Evolutionary conservation across 2,113 vertebrate genomes (phyloP), one percentile per base, ranked within the genome.

Genomic region (Rhadina sibilatrix): DNA sequence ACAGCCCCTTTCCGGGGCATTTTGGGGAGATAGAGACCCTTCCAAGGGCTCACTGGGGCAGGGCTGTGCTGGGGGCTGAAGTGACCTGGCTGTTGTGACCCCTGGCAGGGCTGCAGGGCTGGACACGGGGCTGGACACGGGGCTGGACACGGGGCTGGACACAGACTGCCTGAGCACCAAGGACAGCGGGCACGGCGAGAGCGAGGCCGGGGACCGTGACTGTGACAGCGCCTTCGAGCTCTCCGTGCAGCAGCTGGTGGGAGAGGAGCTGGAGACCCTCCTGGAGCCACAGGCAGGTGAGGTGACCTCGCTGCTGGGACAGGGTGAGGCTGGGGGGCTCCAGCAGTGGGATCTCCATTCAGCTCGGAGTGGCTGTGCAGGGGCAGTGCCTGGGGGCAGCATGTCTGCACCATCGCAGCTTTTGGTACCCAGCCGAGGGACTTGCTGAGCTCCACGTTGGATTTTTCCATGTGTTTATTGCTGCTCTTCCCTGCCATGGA

Each of bases 201-300:
- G 98, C 1, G 99, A 99, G 77, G 98, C 98, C 0, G 99, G 98
- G 16, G 99, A 99, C 49, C 94, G 97, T 11, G 98, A 98, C 86
- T 98, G 96, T 25, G 98, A 99, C 53, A 95, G 97, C 0, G 98
- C 98, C 44, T 96, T 98, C 35, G 99, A 99, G 89, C 92, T 98
- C 18, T 99, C 98, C 0, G 95, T 99, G 25, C 97, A 98, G 37
- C 98, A 99, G 93, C 98, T 98, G 4, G 97, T 99, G 78, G 98
- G 99, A 94, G 99, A 99, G 93, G 99, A 99, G 74, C 97, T 99
- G 54, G 97, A 97, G 28, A 98, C 97, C 92, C 97, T 99, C 38
- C 93, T 99, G 92, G 98, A 97, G 65, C 96, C 97, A 4, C 97
- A 97, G 83, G 90, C 98, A n/a, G 99, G 99, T 99, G 97, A 96